Percentiles rank a stretch among this genome's conserved stretches.
Evolutionary conservation across 2,797 vertebrate species (phyloP).

Genomic region (Microctenopoma steveboyesi): DNA sequence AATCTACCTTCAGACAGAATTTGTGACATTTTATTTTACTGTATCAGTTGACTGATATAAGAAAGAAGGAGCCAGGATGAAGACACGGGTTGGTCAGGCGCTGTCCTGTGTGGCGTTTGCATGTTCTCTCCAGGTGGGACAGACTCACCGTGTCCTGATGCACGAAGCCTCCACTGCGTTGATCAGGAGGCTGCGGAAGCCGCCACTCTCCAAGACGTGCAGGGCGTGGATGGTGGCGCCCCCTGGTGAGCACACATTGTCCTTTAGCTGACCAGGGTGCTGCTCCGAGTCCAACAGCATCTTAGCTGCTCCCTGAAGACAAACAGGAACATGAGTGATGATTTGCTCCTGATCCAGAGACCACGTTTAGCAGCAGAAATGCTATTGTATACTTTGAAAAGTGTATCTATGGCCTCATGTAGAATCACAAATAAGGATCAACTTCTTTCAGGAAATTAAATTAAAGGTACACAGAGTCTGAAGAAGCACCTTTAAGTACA

Average conservation of each 20-base stretch:
- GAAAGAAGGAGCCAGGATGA: no score
- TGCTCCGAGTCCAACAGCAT: slow-evolving; percentile 95
- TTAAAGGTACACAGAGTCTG: neutral
- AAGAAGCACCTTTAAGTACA: neutral
- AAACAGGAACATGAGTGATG: neutral
- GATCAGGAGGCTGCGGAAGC: slow-evolving; percentile 96
- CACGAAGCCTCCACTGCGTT: slow-evolving; percentile 97
- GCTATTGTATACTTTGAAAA: neutral
- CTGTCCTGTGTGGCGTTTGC: no score
- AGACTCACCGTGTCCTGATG: slow-evolving; percentile 89
- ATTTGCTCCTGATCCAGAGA: neutral
- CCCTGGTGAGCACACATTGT: slow-evolving; percentile 95
- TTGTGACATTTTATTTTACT: no score
- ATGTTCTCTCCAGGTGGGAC: no score
- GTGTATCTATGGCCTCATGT: neutral
- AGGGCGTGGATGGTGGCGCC: slow-evolving; percentile 96
- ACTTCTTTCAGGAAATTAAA: neutral
- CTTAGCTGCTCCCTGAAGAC: slow-evolving; percentile 91
- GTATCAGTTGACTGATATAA: no score
- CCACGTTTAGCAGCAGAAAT: neutral
- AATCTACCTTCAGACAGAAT: no score
- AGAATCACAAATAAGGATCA: neutral
- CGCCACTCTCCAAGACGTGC: slow-evolving; percentile 94
- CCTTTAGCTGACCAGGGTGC: slow-evolving; percentile 95
- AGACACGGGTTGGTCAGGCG: no score